phyloP scores from a whole-genome alignment of 2,797 vertebrate species.

The Falco novaeseelandiae region DNA sequence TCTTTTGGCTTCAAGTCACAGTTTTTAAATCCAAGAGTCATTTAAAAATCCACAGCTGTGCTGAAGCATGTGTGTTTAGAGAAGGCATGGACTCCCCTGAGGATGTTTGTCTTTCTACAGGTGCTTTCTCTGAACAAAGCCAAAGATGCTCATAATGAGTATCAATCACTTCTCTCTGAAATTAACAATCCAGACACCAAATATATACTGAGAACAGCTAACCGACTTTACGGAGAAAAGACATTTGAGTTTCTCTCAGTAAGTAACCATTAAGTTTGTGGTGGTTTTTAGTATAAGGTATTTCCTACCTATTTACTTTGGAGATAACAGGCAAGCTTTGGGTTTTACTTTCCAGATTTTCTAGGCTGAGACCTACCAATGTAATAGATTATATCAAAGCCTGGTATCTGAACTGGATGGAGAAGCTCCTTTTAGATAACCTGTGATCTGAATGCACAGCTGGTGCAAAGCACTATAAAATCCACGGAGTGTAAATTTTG shows the following conservation, averaged over 20 bases:
- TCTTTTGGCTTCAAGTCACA: not conserved
- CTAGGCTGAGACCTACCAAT: not conserved
- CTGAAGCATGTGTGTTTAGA: not conserved
- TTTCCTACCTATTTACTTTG: not conserved
- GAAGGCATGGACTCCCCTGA: not conserved
- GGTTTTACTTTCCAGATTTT: not conserved
- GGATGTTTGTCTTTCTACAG: slow-evolving; percentile 33
- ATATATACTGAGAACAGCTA: slow-evolving; percentile 85
- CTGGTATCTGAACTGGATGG: not conserved
- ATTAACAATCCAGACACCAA: slow-evolving; percentile 79
- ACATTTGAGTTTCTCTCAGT: slow-evolving; percentile 85
- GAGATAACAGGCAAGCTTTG: not conserved
- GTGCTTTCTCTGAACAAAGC: slow-evolving; percentile 54
- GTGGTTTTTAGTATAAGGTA: rapidly evolving
- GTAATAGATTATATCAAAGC: not conserved
- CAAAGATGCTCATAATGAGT: slow-evolving; percentile 57
- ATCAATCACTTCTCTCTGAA: slow-evolving; percentile 76
- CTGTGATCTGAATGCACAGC: not conserved
- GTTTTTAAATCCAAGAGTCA: not conserved
- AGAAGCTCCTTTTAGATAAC: not conserved
- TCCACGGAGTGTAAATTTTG: not conserved
- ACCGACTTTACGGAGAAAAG: slow-evolving; percentile 87
- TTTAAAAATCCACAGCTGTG: not conserved
- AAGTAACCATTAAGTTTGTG: slow-evolving; percentile 7
- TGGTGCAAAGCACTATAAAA: not conserved